Conservation (phyloP, 2,113 vertebrate genomes). For the Excalfactoria chinensis region DNA sequence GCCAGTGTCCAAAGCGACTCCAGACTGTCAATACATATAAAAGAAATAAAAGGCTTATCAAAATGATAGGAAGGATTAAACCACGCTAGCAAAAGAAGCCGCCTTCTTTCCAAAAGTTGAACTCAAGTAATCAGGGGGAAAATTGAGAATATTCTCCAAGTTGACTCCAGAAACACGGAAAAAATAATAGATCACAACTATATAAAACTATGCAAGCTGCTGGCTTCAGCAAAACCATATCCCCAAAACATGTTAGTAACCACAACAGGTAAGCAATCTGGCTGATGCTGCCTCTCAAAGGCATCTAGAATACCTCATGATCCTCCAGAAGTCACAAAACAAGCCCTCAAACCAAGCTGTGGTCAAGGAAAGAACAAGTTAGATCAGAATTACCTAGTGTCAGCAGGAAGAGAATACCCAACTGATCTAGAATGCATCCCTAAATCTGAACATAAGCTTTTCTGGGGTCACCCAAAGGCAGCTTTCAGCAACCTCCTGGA, state of each 20-base stretch:
- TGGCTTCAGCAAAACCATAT: background rate
- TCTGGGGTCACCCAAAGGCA: background rate
- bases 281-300: background rate
- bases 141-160: slow-evolving; percentile 8
- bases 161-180: background rate
- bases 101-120: background rate
- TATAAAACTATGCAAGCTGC: background rate
- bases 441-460: rapidly evolving
- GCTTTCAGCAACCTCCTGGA: background rate
- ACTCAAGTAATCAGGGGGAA: slow-evolving; percentile 9
- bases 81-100: background rate
- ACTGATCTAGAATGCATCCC: rapidly evolving
- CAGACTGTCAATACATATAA: background rate
- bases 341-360: background rate
- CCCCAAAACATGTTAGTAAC: background rate
- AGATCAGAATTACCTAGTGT: background rate
- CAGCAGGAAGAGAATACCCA: background rate
- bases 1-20: background rate
- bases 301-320: background rate
- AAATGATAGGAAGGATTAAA: slow-evolving; percentile 12
- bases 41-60: slow-evolving; percentile 16
- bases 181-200: background rate
- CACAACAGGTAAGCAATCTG: background rate
- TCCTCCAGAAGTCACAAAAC: background rate
- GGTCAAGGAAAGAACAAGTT: background rate